Evolutionary conservation across 2,888 invertebrate genomes (phyloP).

Genomic region (Xestia ashworthii): DNA sequence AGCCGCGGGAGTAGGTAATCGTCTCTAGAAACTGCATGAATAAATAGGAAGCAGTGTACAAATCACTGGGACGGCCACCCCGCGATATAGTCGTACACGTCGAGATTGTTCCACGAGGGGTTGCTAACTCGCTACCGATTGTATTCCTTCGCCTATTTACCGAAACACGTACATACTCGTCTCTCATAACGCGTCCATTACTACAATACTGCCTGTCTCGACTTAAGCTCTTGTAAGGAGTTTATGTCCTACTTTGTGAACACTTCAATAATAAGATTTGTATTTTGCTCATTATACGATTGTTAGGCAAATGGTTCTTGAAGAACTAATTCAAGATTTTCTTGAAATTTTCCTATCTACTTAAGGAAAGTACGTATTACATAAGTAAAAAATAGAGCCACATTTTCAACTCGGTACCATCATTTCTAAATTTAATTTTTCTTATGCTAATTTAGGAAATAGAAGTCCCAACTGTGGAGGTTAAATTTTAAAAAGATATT

Average conservation of each 20-base stretch:
- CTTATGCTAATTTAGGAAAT: constrained; percentile 63
- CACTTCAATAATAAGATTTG: constrained; percentile 30
- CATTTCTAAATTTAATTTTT: constrained; percentile 58
- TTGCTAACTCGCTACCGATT: constrained; percentile 62
- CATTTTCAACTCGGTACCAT: constrained; percentile 32
- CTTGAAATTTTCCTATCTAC: neutral
- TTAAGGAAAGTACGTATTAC: constrained; percentile 15
- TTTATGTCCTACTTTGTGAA: constrained; percentile 37
- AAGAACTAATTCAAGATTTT: constrained; percentile 6
- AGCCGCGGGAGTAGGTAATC: constrained; percentile 86
- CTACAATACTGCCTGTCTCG: constrained; percentile 38
- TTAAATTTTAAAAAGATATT: constrained; percentile 60
- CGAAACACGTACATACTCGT: constrained; percentile 55
- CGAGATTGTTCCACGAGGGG: constrained; percentile 67
- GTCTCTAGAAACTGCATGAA: constrained; percentile 87
- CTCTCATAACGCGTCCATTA: constrained; percentile 58
- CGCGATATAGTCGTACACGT: constrained; percentile 69
- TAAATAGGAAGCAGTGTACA: constrained; percentile 87
- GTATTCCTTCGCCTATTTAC: constrained; percentile 56
- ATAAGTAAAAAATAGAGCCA: constrained; percentile 28
- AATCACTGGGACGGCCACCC: constrained; percentile 79
- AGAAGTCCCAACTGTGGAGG: constrained; percentile 53
- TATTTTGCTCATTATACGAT: constrained; percentile 19
- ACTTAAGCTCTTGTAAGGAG: constrained; percentile 45
- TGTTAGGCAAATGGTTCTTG: constrained; percentile 19